Percentiles rank a stretch among this genome's conserved stretches.
Evolutionary conservation across 2,113 vertebrate genomes (phyloP).

Genomic region (Podilymbus podiceps): DNA sequence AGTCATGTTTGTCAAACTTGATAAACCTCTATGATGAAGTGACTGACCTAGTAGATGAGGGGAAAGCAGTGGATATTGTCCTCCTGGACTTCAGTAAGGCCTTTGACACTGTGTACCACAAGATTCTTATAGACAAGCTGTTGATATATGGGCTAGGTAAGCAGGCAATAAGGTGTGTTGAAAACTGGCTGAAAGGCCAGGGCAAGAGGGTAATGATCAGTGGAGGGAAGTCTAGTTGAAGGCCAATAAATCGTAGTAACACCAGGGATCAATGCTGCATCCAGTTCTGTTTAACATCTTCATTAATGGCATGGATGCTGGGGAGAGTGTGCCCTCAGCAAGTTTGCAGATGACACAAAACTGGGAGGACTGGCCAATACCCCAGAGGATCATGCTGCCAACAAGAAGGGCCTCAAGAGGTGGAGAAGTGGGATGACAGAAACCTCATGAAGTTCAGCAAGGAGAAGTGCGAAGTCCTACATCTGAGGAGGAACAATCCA

Average conservation of each 20-base stretch:
- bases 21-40: not conserved
- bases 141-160: not conserved
- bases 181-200: not conserved
- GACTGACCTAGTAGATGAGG: not conserved
- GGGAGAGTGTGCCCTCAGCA: not conserved
- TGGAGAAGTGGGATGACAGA: no score
- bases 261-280: no score
- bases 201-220: not conserved
- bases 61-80: not conserved
- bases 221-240: not conserved
- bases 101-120: not conserved
- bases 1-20: not conserved
- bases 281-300: not conserved
- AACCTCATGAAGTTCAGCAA: no score
- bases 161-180: not conserved
- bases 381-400: not conserved
- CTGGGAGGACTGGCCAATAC: not conserved
- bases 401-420: no score
- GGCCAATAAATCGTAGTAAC: not conserved
- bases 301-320: not conserved
- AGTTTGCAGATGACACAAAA: not conserved
- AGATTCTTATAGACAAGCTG: not conserved
- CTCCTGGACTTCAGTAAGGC: not conserved
- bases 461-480: no score
- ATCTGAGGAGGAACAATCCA: no score